Evolutionary conservation across 2,797 vertebrate species (phyloP).

Genomic region (Peromyscus attwateri): DNA sequence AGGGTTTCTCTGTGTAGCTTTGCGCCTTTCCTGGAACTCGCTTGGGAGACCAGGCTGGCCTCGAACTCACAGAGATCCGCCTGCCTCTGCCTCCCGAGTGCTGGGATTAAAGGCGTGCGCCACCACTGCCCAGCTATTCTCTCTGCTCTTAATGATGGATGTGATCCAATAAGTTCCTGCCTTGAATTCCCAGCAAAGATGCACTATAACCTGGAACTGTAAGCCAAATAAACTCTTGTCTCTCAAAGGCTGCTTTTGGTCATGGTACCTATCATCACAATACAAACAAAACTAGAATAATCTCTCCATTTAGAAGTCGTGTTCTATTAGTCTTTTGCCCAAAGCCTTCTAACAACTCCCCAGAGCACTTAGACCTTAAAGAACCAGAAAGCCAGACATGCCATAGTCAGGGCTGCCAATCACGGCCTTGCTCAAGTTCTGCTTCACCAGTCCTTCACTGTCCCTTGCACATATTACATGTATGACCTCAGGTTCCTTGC

Average conservation of each 20-base stretch:
- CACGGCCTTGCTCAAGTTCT: neutral
- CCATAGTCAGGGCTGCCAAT: too few species aligned
- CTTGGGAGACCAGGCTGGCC: too few species aligned
- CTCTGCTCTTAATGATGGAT: neutral
- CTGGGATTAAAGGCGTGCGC: too few species aligned
- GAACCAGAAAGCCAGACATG: neutral
- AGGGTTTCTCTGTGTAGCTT: too few species aligned
- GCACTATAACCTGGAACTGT: neutral
- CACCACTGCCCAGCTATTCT: too few species aligned
- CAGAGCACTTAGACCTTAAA: neutral
- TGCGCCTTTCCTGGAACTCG: too few species aligned
- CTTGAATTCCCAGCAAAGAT: too few species aligned
- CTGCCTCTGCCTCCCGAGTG: too few species aligned
- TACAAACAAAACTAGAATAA: neutral
- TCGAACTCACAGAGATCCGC: too few species aligned
- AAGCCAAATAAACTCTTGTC: neutral
- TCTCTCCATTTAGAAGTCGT: neutral
- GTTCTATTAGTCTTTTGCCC: neutral
- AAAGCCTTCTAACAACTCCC: neutral
- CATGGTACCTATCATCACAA: neutral
- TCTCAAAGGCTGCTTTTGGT: neutral
- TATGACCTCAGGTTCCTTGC: neutral
- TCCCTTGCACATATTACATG: neutral
- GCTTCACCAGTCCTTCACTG: neutral
- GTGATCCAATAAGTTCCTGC: neutral